Conservation (phyloP, 2,797 vertebrate species). For the Odontamblyopus rebecca region DNA sequence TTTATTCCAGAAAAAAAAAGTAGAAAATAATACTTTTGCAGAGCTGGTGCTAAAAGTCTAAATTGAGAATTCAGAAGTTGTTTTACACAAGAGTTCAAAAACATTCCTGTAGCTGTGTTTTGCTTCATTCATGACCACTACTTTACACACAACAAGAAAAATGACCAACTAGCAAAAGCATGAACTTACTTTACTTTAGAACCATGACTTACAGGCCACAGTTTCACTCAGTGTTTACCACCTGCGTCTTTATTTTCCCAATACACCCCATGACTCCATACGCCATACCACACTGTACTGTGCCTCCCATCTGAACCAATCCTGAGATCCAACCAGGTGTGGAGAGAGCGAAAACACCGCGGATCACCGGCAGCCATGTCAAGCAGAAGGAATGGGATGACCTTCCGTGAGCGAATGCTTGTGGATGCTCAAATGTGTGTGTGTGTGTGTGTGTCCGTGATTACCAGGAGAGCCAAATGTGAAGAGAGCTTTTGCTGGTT, state of each 20-base stretch:
- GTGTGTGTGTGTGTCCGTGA: constrained; percentile 4
- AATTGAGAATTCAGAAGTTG: no score
- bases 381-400: constrained; percentile 35
- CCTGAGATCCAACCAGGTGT: constrained; percentile 49
- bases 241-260: constrained; percentile 10
- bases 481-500: constrained; percentile 66
- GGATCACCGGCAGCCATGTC: constrained; percentile 44
- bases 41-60: no score
- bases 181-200: no score
- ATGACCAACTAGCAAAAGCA: neutral
- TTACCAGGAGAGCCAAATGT: constrained; percentile 41
- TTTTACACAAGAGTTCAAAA: neutral
- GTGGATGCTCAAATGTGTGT: constrained; percentile 3
- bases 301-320: constrained; percentile 49
- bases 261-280: neutral
- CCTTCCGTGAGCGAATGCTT: constrained; percentile 6
- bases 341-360: constrained; percentile 34
- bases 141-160: neutral
- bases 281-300: constrained; percentile 31
- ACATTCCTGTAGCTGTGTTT: no score
- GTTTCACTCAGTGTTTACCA: neutral
- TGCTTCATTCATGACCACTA: no score
- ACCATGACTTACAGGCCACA: neutral
- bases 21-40: no score
- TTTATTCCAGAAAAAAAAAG: no score